phyloP scores from a whole-genome alignment of 2,113 vertebrate species.

The Myiozetetes cayanensis region DNA sequence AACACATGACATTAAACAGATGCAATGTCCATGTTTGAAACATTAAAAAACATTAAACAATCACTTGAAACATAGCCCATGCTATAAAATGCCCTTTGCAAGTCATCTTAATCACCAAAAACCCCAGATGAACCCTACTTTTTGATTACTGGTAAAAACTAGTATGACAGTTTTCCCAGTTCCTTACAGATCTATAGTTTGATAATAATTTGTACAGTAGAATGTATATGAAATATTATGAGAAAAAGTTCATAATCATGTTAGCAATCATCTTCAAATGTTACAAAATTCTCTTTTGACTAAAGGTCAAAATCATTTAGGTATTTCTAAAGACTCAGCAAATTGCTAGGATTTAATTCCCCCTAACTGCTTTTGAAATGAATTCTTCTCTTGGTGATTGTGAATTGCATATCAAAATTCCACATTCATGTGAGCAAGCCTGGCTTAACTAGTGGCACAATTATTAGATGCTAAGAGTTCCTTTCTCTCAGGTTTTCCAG shows the following conservation, averaged over 20 bases:
- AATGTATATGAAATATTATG: not conserved
- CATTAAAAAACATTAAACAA: constrained; percentile 5
- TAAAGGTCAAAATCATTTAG: not conserved
- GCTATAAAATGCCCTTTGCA: constrained; percentile 58
- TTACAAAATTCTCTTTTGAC: not conserved
- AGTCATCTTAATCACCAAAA: not conserved
- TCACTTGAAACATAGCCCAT: constrained; percentile 40
- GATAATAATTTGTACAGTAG: not conserved
- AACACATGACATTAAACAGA: constrained; percentile 33
- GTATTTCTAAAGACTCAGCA: not conserved
- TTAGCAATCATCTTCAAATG: not conserved
- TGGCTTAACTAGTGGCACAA: not conserved
- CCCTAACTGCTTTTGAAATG: not conserved
- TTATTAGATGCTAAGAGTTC: not conserved
- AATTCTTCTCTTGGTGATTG: not conserved
- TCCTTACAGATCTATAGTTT: not conserved
- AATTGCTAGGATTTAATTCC: not conserved
- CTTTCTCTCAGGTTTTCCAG: not conserved
- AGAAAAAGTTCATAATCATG: not conserved
- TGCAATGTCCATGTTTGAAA: constrained; percentile 31
- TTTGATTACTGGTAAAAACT: constrained; percentile 29
- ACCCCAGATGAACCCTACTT: not conserved
- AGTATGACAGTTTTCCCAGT: not conserved
- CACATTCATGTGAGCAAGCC: not conserved
- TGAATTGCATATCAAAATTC: not conserved